Evolutionary conservation across 2,797 vertebrate species (phyloP).

Genomic region (Bufotes viridis): DNA sequence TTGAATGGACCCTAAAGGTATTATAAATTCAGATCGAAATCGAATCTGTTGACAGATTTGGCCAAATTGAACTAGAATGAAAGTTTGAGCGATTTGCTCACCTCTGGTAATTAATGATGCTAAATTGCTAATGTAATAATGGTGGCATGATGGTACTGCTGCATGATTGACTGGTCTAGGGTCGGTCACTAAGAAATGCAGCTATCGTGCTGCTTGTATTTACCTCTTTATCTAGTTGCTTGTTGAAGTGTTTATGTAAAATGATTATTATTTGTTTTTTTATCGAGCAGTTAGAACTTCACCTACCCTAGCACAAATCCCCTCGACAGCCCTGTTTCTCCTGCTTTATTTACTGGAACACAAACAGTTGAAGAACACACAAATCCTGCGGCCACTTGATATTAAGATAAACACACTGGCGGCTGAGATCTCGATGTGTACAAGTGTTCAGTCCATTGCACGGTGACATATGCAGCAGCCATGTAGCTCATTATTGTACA

Average conservation of each 20-base stretch:
- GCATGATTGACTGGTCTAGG: not conserved
- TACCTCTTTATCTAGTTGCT: constrained; percentile 28
- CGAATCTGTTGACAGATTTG: no score
- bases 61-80: no score
- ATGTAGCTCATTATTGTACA: constrained; percentile 54
- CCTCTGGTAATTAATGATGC: no score
- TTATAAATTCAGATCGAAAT: no score
- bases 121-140: not conserved
- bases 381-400: constrained; percentile 39
- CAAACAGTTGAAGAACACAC: constrained; percentile 45
- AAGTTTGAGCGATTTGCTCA: no score
- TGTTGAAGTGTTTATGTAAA: constrained; percentile 43
- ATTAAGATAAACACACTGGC: constrained; percentile 53
- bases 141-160: not conserved
- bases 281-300: constrained; percentile 39
- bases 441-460: constrained; percentile 14
- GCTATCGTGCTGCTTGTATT: constrained; percentile 13
- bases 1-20: no score
- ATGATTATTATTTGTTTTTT: constrained; percentile 46
- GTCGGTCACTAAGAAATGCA: not conserved
- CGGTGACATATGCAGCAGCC: not conserved
- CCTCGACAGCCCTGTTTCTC: constrained; percentile 36
- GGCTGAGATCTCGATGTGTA: constrained; percentile 42
- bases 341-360: constrained; percentile 52
- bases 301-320: constrained; percentile 41